phyloP scores from a whole-genome alignment of 2,888 invertebrate genomes.

The Sinhomidia bicolor region DNA sequence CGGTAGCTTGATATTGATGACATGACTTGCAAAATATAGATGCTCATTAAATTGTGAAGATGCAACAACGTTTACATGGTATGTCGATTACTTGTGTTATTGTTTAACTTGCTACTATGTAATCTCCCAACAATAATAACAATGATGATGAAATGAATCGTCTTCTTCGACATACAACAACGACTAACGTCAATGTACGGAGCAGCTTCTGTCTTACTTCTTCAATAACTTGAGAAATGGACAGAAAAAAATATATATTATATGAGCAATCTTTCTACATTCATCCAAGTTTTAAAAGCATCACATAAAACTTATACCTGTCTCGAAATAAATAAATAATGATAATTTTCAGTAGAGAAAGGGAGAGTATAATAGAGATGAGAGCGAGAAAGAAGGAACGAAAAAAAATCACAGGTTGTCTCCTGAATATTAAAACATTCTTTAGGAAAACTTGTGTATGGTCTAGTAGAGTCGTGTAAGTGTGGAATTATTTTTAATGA shows the following conservation, averaged over 20 bases:
- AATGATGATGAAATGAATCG: background rate
- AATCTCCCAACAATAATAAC: background rate
- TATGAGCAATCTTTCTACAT: background rate
- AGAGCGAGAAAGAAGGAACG: background rate
- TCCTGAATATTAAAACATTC: constrained; percentile 15
- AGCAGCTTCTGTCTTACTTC: background rate
- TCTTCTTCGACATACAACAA: background rate
- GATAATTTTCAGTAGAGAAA: constrained; percentile 5
- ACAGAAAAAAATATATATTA: background rate
- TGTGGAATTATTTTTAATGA: background rate
- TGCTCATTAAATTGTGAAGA: constrained; percentile 26
- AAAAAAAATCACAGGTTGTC: constrained; percentile 7
- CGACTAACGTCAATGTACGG: background rate
- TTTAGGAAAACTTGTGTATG: background rate
- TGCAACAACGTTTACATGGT: background rate
- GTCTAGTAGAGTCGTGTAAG: background rate
- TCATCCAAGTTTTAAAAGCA: background rate
- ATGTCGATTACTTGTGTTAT: background rate
- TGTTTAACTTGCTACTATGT: background rate
- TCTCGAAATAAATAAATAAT: background rate
- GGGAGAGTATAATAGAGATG: background rate
- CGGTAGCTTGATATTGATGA: constrained; percentile 33
- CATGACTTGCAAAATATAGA: constrained; percentile 49
- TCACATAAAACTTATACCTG: background rate
- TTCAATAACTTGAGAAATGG: background rate